A percentile compares a stretch with the other conserved stretches of the same genome.
Evolutionary conservation across 2,113 vertebrate species (phyloP).

Genomic region (Ardeotis arabs): DNA sequence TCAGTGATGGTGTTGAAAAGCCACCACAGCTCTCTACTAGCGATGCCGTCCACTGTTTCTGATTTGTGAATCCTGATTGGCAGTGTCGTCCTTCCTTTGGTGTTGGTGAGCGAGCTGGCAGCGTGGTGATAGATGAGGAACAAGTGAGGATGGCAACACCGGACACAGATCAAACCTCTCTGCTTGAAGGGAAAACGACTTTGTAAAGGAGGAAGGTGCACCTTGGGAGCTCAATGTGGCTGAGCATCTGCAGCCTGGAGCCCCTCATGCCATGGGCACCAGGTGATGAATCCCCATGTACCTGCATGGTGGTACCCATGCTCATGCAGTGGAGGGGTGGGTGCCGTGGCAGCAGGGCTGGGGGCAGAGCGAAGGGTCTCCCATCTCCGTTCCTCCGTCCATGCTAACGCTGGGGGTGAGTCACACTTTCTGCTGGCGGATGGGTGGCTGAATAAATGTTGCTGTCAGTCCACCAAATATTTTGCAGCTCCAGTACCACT

Average conservation of each 20-base stretch:
- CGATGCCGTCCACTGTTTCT: accelerated
- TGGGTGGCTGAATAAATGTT: not conserved
- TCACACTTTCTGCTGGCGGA: not conserved
- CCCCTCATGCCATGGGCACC: accelerated
- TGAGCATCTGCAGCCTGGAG: not conserved
- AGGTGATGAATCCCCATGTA: accelerated
- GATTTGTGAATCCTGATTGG: accelerated
- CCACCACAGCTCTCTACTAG: not conserved
- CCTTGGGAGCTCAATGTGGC: not conserved
- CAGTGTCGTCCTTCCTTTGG: not conserved
- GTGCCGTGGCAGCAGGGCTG: not conserved
- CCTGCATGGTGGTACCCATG: accelerated
- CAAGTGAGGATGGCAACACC: not conserved
- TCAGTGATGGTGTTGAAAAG: not conserved
- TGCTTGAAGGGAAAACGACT: not conserved
- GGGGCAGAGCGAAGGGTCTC: not conserved
- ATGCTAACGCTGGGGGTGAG: accelerated
- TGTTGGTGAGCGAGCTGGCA: accelerated
- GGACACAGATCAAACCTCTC: not conserved
- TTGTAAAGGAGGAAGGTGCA: not conserved
- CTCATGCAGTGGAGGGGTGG: not conserved
- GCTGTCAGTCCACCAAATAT: not conserved
- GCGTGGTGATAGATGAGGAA: accelerated
- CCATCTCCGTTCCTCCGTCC: not conserved
- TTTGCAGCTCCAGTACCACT: not conserved